Base-by-base conservation (phyloP, 92 coral and sea anemone genomes). In the Siderastrea radians region DNA sequence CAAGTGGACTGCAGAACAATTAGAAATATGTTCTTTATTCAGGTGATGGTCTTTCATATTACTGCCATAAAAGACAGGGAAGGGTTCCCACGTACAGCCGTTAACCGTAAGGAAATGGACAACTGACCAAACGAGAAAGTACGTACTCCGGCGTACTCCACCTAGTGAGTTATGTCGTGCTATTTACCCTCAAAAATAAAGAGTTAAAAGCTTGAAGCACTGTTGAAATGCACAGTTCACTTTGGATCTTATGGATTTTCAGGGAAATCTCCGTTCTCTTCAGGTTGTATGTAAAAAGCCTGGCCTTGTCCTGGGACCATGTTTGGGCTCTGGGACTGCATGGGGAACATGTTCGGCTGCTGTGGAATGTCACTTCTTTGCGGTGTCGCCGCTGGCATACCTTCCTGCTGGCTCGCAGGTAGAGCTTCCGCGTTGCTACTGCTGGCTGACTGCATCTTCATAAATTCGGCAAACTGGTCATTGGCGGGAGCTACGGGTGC, bases 391-490 rank as follows among this genome's bases (percentile, higher is more conserved):
- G 74, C 86, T 77, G 90, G 89, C 57, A 91, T 78, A 46, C 85
- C 85, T n/a, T 76, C 93, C 54, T 83, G 90, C 68, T 74, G 92
- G 91, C 79, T 87, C 13, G 49, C 67, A 17, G 89, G 75, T n/a
- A 68, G 10, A 49, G 74, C 75, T 49, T 74, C 91, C 47, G 46
- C 54, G 74, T 58, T 62, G 80, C 12, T 81, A 49, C 87, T 54
- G 85, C 85, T 68, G 78, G 98, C 84, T 45, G 93, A 81, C 78
- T 95, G 98, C 81, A 90, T 78, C 89, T 87, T 95, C 98, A 95
- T 88, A 85, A 95, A 95, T 68, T 88, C 94, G 14, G 98, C 96
- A 47, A 95, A 93, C 62, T 92, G 93, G 59, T 91, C 92, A 75
- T 84, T 81, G 15, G 68, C 76, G 12, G 93, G 91, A 65, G 88